Evolutionary conservation across 2,797 vertebrate species (phyloP).

Genomic region (Fratercula arctica): DNA sequence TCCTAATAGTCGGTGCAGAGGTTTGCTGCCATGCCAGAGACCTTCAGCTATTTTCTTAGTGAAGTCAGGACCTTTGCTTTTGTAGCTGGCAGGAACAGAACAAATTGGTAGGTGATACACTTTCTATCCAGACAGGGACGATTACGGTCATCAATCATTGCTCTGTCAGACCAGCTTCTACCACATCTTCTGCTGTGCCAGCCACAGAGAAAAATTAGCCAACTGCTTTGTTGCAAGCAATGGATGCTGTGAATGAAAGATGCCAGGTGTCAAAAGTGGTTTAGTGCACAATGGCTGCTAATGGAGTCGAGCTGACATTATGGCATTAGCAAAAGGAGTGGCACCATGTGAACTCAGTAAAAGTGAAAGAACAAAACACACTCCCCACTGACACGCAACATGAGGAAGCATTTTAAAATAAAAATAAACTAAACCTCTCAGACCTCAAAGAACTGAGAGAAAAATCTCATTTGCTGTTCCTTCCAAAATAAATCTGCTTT

Average conservation of each 20-base stretch:
- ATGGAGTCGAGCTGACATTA: background rate
- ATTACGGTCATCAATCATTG: constrained; percentile 58
- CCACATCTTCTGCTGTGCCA: constrained; percentile 16
- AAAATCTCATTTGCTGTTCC: background rate
- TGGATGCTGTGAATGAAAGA: background rate
- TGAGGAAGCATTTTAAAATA: background rate
- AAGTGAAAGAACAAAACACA: background rate
- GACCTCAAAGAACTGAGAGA: background rate
- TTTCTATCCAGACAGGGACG: constrained; percentile 22
- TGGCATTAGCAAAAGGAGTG: background rate
- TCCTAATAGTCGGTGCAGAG: background rate
- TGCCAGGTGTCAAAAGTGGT: background rate
- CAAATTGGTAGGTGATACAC: constrained; percentile 54
- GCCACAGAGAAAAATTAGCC: constrained; percentile 11
- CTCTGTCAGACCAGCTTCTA: background rate
- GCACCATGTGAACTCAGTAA: background rate
- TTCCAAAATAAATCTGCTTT: background rate
- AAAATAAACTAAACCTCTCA: background rate
- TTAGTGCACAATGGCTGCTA: background rate
- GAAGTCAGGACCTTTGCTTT: constrained; percentile 20
- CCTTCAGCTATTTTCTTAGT: constrained; percentile 16
- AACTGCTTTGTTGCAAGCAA: background rate
- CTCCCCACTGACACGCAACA: background rate
- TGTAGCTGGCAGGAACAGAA: constrained; percentile 35
- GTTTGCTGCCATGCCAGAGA: background rate